Conservation (phyloP, 2,888 invertebrate species). For the Chouioia cunea region DNA sequence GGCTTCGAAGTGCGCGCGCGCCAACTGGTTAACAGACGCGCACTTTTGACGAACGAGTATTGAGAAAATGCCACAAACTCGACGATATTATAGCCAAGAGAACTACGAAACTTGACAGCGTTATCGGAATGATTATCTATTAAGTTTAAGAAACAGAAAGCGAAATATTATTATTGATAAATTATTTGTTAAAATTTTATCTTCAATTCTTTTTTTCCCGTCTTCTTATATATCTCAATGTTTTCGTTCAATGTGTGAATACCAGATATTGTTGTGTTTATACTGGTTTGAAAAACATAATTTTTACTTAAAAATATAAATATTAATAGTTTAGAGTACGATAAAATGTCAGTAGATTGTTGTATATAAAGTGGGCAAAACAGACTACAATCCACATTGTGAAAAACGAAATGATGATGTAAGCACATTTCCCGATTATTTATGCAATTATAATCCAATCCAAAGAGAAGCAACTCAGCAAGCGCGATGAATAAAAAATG, state of each 20-base stretch:
- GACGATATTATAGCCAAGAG: background rate
- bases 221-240: no score
- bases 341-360: background rate
- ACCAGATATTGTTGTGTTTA: no score
- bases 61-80: background rate
- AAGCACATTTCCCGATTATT: constrained; percentile 1
- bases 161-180: no score
- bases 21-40: constrained; percentile 60
- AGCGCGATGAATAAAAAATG: constrained; percentile 29
- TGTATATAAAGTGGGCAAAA: background rate
- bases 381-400: background rate
- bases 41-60: background rate
- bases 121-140: no score
- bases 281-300: no score
- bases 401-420: background rate
- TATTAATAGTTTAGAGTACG: no score
- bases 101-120: background rate
- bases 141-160: no score
- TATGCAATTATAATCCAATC: constrained; percentile 9
- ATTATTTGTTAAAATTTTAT: no score
- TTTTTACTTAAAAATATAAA: no score
- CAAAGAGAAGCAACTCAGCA: background rate
- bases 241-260: no score
- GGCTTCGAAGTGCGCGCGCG: constrained; percentile 55
- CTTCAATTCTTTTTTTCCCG: no score